Evolutionary conservation across 1,140 invertebrate genomes (phyloP), one percentile per base, ranked within the genome.

Genomic region (Aradophagus sp.): DNA sequence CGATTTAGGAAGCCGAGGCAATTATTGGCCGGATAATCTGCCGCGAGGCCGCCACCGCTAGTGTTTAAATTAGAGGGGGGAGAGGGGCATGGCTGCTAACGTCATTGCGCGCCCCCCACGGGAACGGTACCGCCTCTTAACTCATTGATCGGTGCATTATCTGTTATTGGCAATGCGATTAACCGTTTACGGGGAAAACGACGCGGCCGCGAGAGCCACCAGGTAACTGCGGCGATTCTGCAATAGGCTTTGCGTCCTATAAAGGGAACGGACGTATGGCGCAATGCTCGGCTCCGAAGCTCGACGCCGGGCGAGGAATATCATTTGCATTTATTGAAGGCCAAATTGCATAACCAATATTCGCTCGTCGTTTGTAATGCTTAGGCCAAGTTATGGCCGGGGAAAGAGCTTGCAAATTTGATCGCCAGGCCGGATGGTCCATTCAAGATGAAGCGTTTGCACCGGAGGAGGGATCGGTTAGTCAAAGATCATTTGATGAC

Each of bases 81-180:
- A n/a, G n/a, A n/a, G n/a, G n/a, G 61, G 58, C 68, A 69, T 68
- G 65, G 59, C 63, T 75, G 69, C 66, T 73, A 80, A 77, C 76
- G 75, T 80, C 74, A 70, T 67, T 74, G 72, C 56, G 20, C 20
- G 8, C 20, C 20, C 5, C n/a, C 29, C n/a, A 31, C 29, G 29
- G 29, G 29, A 31, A 11, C n/a, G 29, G 32, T 34, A 12, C 11
- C 8, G 17, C 66, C 77, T 70, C 72, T 79, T 84, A 85, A 85
- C 84, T 85, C 83, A 85, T 84, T 81, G 80, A 85, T 84, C 82
- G 80, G 81, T 78, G 80, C 80, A 85, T 85, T 85, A 85, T 85
- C 84, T 85, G 83, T 83, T 85, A 85, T 85, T 85, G 84, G 84
- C 81, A 83, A 83, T 83, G 78, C 82, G 82, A 85, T 84, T 84